phyloP scores from a whole-genome alignment of 2,888 invertebrate genomes.

The Drosophila austrosaltans region DNA sequence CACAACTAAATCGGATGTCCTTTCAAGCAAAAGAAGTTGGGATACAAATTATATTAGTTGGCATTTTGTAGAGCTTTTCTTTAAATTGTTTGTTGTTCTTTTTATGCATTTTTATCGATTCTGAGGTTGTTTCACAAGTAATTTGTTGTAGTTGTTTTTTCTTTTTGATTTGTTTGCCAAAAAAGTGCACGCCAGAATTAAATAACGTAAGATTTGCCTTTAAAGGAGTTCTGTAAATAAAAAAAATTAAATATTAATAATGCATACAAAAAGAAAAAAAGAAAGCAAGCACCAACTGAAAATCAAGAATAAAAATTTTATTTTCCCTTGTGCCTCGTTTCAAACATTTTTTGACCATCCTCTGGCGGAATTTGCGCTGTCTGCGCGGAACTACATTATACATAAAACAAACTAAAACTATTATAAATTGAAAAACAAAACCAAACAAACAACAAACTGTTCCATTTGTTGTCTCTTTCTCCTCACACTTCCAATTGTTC shows the following conservation, averaged over 20 bases:
- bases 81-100: not conserved
- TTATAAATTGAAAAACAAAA: not conserved
- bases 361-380: constrained; percentile 65
- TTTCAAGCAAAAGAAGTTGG: not conserved
- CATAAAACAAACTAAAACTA: constrained; percentile 3
- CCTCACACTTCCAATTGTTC: constrained; percentile 12
- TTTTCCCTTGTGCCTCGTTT: constrained; percentile 65
- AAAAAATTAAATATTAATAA: not conserved
- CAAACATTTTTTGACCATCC: constrained; percentile 54
- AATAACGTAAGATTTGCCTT: constrained; percentile 1
- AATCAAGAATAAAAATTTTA: constrained; percentile 52
- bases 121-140: not conserved
- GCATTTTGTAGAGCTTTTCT: not conserved
- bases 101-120: not conserved
- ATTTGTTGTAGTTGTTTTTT: constrained; percentile 21
- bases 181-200: constrained; percentile 39
- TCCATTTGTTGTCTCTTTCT: constrained; percentile 4
- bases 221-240: constrained; percentile 1
- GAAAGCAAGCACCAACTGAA: constrained; percentile 10
- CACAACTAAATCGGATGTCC: too few relatives aligned
- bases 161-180: not conserved
- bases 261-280: not conserved
- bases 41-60: not conserved
- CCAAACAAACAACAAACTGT: not conserved
- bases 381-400: constrained; percentile 53